Evolutionary conservation across 2,797 vertebrate species (phyloP).

Genomic region (Phrynocephalus forsythii): DNA sequence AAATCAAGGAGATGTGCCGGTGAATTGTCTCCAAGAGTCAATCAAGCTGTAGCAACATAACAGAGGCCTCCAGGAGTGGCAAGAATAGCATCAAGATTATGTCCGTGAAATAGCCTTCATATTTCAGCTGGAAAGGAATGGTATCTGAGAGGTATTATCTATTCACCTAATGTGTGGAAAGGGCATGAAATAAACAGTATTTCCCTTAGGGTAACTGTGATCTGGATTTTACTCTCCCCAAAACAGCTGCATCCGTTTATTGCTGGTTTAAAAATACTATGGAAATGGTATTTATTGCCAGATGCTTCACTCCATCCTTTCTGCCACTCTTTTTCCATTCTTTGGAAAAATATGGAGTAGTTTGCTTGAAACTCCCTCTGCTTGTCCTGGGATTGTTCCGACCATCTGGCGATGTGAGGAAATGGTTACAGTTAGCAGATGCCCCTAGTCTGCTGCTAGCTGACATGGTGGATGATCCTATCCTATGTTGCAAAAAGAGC

Average conservation of each 20-base stretch:
- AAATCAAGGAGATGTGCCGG: not conserved
- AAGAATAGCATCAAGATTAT: not conserved
- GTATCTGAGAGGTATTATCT: not conserved
- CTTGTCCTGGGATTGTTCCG: not conserved
- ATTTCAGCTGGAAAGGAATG: not conserved
- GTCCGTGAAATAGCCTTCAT: not conserved
- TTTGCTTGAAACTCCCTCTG: not conserved
- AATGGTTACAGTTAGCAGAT: not conserved
- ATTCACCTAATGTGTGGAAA: not conserved
- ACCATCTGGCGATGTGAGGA: not conserved
- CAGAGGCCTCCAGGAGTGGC: not conserved
- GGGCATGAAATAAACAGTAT: constrained; percentile 28
- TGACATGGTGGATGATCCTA: not conserved
- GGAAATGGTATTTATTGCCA: not conserved
- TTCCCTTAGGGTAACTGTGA: constrained; percentile 36
- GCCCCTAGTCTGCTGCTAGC: not conserved
- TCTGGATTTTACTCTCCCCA: constrained; percentile 25
- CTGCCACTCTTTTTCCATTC: not conserved
- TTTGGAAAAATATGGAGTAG: not conserved
- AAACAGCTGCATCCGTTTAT: constrained; percentile 45
- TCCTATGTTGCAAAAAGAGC: not conserved
- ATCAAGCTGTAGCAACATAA: not conserved
- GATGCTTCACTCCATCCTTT: too few species aligned
- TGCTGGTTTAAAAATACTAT: not conserved
- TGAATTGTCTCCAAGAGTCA: not conserved